These are phyloP conservation scores for Sphaerodactylus townsendi DNA, from an alignment of 2,113 vertebrate species.

Conservation along the genomic window DNA sequence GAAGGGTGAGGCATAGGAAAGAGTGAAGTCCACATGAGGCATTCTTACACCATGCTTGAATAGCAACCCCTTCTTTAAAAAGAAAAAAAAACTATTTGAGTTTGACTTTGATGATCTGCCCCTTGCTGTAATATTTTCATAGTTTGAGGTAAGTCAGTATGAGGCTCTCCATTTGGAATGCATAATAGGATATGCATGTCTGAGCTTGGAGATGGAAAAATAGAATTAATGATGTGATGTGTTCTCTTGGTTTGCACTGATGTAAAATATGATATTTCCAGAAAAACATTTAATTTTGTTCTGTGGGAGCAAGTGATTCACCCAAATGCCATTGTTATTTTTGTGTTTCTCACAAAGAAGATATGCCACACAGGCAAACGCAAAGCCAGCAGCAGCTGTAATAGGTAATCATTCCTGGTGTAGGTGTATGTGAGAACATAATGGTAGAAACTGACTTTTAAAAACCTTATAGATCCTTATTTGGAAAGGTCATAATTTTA, in stretches of 20 bases:
- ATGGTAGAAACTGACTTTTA: not conserved
- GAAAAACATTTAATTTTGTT: not conserved
- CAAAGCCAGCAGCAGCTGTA: not conserved
- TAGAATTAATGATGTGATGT: not conserved
- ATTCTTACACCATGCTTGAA: no score
- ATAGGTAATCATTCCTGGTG: not conserved
- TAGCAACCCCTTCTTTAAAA: not conserved
- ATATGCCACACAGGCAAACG: not conserved
- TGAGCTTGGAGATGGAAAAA: not conserved
- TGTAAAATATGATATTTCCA: not conserved
- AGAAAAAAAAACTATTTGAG: not conserved
- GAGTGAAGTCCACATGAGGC: no score
- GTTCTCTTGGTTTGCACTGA: not conserved
- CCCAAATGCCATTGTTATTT: not conserved
- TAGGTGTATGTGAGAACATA: not conserved
- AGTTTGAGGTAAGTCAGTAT: not conserved
- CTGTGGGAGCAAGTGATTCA: not conserved
- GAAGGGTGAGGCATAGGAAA: no score
- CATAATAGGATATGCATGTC: not conserved
- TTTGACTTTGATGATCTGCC: not conserved
- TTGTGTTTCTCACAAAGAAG: not conserved
- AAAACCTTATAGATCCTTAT: not conserved
- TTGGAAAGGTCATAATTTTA: not conserved
- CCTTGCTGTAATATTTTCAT: not conserved
- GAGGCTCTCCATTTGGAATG: not conserved